Conservation (phyloP, 2,113 vertebrate species). For the Crypturellus undulatus region DNA sequence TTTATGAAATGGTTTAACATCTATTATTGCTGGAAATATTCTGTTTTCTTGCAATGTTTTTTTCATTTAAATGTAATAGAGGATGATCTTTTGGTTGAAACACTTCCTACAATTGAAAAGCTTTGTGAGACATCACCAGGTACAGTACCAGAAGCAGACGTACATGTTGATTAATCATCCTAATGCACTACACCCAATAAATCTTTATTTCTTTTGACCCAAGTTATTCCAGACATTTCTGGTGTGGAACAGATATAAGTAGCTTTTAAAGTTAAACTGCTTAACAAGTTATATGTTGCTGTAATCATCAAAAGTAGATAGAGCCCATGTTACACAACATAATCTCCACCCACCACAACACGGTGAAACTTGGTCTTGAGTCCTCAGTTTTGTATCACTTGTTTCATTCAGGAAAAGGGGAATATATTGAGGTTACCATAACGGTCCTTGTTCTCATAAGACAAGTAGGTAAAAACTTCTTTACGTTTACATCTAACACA, state of each 20-base stretch:
- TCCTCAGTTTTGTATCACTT: neutral
- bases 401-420: neutral
- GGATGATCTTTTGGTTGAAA: slow-evolving; percentile 88
- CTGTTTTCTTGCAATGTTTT: slow-evolving; percentile 74
- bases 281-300: slow-evolving; percentile 51
- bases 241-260: slow-evolving; percentile 43
- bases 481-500: neutral
- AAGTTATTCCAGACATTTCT: slow-evolving; percentile 54
- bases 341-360: neutral
- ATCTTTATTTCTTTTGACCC: neutral
- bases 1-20: slow-evolving; percentile 26
- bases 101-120: slow-evolving; percentile 90
- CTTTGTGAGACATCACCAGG: slow-evolving; percentile 88
- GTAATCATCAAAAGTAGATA: slow-evolving; percentile 40
- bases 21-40: slow-evolving; percentile 72
- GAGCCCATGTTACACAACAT: neutral
- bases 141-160: slow-evolving; percentile 77
- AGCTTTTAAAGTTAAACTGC: neutral
- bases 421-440: neutral
- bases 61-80: slow-evolving; percentile 85
- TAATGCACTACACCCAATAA: slow-evolving; percentile 61
- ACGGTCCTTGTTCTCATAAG: neutral
- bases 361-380: neutral
- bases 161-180: slow-evolving; percentile 72
- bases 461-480: neutral